Percentiles rank a stretch among this genome's conserved stretches.
Evolutionary conservation across 35 echinoderm and acorn worm genomes (phyloP).

Genomic region (Holothuria glaberrima): DNA sequence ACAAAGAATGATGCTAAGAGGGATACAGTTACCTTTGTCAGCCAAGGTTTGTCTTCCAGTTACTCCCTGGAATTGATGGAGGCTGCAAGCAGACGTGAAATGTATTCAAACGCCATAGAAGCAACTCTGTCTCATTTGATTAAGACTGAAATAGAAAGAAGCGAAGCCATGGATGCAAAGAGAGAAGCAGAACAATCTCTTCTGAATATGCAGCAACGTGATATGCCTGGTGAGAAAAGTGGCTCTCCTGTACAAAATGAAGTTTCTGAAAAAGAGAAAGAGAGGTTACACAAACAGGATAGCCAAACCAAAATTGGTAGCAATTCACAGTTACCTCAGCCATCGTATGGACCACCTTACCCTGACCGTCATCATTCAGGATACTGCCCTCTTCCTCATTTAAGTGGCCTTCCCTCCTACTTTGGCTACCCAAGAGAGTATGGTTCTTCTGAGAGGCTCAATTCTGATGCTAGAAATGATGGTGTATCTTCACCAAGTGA

Average conservation of each 20-base stretch:
- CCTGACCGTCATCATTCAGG: background rate
- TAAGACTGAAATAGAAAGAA: constrained; percentile 33
- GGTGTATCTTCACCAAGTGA: background rate
- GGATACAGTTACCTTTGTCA: background rate
- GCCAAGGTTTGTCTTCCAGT: background rate
- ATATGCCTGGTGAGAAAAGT: no score
- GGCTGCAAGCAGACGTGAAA: constrained; percentile 9
- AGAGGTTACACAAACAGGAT: no score
- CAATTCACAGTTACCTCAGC: background rate
- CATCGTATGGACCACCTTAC: background rate
- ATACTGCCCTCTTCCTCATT: background rate
- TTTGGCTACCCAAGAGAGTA: constrained; percentile 10
- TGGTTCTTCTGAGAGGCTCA: background rate
- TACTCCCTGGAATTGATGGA: constrained; percentile 18
- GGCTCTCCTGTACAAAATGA: no score
- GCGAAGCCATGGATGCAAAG: constrained; percentile 44
- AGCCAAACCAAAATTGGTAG: background rate
- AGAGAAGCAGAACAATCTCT: background rate
- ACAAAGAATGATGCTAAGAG: background rate
- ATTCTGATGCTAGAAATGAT: background rate
- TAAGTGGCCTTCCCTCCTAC: background rate
- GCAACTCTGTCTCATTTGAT: constrained; percentile 35
- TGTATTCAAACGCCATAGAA: constrained; percentile 27
- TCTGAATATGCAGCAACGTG: no score
- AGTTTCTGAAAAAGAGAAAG: no score